phyloP scores from a whole-genome alignment of 2,797 vertebrate genomes.

The Pseudochirops corinnae region DNA sequence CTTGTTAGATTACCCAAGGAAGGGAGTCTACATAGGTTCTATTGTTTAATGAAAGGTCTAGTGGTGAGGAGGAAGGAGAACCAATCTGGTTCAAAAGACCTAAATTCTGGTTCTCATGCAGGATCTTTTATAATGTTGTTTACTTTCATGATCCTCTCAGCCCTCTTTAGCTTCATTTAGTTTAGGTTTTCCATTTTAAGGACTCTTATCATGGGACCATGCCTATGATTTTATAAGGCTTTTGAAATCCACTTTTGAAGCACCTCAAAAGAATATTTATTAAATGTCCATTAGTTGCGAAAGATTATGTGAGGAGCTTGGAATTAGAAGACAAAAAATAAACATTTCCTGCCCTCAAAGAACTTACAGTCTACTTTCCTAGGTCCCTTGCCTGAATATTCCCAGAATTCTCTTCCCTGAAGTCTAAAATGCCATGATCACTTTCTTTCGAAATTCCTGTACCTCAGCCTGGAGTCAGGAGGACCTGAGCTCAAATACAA shows the following conservation, averaged over 20 bases:
- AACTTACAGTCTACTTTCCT: too few species aligned
- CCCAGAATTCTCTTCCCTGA: not conserved
- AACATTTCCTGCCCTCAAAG: not conserved
- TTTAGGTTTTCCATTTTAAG: not conserved
- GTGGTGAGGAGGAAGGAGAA: not conserved
- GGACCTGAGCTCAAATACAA: not conserved
- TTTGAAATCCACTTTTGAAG: not conserved
- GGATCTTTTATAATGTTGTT: not conserved
- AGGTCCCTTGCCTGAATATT: not conserved
- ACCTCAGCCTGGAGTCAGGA: not conserved
- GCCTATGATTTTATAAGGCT: not conserved
- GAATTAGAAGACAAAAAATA: not conserved
- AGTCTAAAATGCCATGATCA: not conserved
- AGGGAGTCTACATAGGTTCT: not conserved
- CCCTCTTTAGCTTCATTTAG: not conserved
- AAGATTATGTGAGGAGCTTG: not conserved
- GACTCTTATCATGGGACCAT: not conserved
- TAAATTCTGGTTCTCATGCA: not conserved
- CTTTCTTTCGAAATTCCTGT: not conserved
- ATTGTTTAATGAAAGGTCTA: not conserved
- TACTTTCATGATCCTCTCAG: not conserved
- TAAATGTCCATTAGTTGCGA: not conserved
- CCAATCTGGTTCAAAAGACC: not conserved
- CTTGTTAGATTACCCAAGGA: not conserved
- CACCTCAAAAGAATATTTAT: not conserved